Percentiles rank a stretch among this genome's conserved stretches.
These are phyloP conservation scores for Neotragus pygmaeus DNA, from an alignment of 2,113 vertebrate species.

Conservation along the genomic window DNA sequence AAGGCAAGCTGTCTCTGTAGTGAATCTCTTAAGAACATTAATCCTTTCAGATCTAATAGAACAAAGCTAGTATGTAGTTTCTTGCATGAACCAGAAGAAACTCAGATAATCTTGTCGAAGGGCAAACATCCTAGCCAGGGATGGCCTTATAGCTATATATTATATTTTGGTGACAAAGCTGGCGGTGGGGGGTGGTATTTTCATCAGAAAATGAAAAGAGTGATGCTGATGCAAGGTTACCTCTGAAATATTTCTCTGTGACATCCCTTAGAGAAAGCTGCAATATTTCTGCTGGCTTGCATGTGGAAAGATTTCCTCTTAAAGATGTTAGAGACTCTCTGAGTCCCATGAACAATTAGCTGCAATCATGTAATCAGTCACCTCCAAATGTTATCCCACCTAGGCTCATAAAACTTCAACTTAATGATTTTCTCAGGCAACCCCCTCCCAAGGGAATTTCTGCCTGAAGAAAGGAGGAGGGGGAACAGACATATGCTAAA, in stretches of 20 bases:
- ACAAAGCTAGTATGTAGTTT: constrained; percentile 27
- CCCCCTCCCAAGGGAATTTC: constrained; percentile 52
- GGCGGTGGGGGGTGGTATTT: constrained; percentile 10
- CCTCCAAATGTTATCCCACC: constrained; percentile 71
- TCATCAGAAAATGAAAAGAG: constrained; percentile 46
- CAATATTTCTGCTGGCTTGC: constrained; percentile 32
- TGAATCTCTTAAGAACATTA: background rate
- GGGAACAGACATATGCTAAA: constrained; percentile 36
- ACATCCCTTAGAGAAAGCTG: constrained; percentile 28
- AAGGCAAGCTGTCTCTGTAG: background rate
- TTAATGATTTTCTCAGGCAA: constrained; percentile 74
- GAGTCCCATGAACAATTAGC: constrained; percentile 65
- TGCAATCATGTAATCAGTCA: constrained; percentile 72
- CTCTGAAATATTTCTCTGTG: constrained; percentile 56
- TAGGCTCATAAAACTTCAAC: constrained; percentile 61
- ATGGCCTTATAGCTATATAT: constrained; percentile 36
- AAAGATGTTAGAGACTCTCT: constrained; percentile 66
- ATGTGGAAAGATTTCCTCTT: constrained; percentile 51
- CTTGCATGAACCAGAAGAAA: background rate
- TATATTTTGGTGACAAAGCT: constrained; percentile 34
- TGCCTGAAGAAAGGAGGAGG: constrained; percentile 45
- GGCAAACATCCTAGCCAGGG: background rate
- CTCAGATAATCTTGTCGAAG: constrained; percentile 22
- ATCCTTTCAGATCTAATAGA: background rate
- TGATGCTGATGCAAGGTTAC: constrained; percentile 11